phyloP scores from a whole-genome alignment of 2,888 invertebrate genomes.

The Parnassius smintheus region DNA sequence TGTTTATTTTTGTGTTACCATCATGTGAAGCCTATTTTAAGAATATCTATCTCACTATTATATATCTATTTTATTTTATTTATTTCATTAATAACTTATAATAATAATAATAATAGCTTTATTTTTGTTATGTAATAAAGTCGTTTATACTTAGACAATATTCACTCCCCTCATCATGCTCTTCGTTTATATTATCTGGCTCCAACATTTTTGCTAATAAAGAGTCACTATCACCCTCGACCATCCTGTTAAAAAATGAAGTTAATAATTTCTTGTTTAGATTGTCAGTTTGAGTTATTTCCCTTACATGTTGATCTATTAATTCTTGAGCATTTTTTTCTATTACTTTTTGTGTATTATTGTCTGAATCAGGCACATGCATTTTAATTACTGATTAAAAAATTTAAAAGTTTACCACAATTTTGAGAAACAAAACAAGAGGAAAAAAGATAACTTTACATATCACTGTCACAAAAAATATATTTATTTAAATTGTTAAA shows the following conservation, averaged over 20 bases:
- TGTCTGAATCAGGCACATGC: constrained; percentile 60
- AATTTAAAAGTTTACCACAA: background rate
- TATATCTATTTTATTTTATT: too few relatives aligned
- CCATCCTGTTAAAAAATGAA: constrained; percentile 83
- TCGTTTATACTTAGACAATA: constrained; percentile 1
- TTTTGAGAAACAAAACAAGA: constrained; percentile 3
- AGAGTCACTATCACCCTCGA: constrained; percentile 60
- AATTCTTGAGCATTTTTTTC: constrained; percentile 43
- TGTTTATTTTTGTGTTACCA: too few relatives aligned
- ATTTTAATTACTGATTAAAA: constrained; percentile 37
- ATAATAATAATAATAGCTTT: too few relatives aligned
- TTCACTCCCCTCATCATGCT: constrained; percentile 62
- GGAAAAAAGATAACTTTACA: too few relatives aligned
- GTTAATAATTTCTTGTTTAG: constrained; percentile 84
- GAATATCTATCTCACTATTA: too few relatives aligned
- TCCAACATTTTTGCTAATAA: constrained; percentile 56
- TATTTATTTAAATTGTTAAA: too few relatives aligned
- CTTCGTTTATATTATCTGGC: constrained; percentile 51
- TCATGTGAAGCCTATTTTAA: too few relatives aligned
- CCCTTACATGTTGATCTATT: constrained; percentile 53
- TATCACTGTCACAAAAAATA: too few relatives aligned
- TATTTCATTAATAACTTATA: too few relatives aligned
- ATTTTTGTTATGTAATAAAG: background rate
- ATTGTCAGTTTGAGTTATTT: constrained; percentile 83
- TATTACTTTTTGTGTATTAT: constrained; percentile 33